phyloP scores from a whole-genome alignment of 2,888 invertebrate genomes.

The Platycheirus rosarum region DNA sequence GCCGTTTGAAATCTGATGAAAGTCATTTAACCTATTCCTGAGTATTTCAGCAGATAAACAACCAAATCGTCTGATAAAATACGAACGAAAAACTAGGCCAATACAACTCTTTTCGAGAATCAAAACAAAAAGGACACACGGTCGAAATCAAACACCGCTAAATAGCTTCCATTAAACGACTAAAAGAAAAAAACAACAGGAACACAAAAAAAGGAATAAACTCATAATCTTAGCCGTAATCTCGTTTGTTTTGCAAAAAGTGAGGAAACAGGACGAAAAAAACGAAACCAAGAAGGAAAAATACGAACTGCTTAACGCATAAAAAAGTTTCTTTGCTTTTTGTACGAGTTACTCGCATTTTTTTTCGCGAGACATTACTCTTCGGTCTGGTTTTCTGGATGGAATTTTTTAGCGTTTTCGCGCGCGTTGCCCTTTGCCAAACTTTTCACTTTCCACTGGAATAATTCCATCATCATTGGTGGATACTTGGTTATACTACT shows the following conservation, averaged over 20 bases:
- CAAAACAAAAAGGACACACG: constrained; percentile 66
- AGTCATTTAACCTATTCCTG: neutral
- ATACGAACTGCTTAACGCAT: constrained; percentile 58
- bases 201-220: constrained; percentile 32
- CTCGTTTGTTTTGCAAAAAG: constrained; percentile 68
- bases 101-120: constrained; percentile 38
- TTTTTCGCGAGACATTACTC: constrained; percentile 20
- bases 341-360: constrained; percentile 59
- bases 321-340: constrained; percentile 69
- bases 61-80: constrained; percentile 22
- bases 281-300: constrained; percentile 13
- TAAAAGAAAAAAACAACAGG: constrained; percentile 30
- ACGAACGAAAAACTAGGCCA: constrained; percentile 57
- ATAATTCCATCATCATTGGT: constrained; percentile 68
- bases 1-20: no score
- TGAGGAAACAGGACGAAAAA: constrained; percentile 29
- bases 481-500: constrained; percentile 40
- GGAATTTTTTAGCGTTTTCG: constrained; percentile 69
- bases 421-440: constrained; percentile 76
- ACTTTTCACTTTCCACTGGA: constrained; percentile 78
- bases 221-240: constrained; percentile 70
- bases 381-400: constrained; percentile 39
- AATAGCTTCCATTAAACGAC: constrained; percentile 60
- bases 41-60: constrained; percentile 14
- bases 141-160: constrained; percentile 64